Conservation (phyloP, 2,113 vertebrate species). For the Dendropsophus ebraccatus region DNA sequence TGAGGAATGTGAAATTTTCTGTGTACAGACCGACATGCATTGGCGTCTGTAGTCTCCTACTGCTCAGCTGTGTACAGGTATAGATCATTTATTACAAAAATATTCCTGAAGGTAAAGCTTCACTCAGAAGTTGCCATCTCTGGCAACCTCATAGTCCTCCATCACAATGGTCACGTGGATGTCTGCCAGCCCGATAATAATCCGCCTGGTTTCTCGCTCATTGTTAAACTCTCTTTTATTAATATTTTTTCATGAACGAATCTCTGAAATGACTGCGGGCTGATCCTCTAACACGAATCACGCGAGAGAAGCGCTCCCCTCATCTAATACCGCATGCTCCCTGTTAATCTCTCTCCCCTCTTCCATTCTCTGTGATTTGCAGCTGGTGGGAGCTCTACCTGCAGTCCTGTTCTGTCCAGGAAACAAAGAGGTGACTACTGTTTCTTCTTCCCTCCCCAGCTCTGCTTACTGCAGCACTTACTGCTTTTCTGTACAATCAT, state of each 20-base stretch:
- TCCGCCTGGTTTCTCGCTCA: background rate
- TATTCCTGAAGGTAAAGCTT: no score
- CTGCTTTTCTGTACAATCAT: background rate
- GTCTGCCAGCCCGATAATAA: background rate
- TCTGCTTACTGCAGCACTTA: no score
- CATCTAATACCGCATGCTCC: background rate
- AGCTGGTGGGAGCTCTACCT: conserved; percentile 93
- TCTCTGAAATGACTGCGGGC: background rate
- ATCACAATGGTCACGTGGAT: background rate
- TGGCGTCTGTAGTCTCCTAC: no score
- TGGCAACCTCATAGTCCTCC: background rate
- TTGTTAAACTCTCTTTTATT: background rate
- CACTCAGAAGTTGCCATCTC: no score
- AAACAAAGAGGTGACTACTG: conserved; percentile 96
- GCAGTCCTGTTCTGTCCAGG: conserved; percentile 93
- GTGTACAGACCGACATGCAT: no score
- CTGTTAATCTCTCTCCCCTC: conserved; percentile 74
- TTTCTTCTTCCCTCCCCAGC: conserved; percentile 48
- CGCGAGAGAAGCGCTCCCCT: background rate
- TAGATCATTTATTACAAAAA: no score
- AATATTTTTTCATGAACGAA: background rate
- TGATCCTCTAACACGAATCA: background rate
- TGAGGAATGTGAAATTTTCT: no score
- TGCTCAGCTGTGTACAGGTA: no score
- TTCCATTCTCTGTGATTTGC: conserved; percentile 86